These are phyloP conservation scores for Cladorhizidae sp. DNA, from an alignment of 37 sponge, comb jelly and placozoan species.

Conservation along the genomic window DNA sequence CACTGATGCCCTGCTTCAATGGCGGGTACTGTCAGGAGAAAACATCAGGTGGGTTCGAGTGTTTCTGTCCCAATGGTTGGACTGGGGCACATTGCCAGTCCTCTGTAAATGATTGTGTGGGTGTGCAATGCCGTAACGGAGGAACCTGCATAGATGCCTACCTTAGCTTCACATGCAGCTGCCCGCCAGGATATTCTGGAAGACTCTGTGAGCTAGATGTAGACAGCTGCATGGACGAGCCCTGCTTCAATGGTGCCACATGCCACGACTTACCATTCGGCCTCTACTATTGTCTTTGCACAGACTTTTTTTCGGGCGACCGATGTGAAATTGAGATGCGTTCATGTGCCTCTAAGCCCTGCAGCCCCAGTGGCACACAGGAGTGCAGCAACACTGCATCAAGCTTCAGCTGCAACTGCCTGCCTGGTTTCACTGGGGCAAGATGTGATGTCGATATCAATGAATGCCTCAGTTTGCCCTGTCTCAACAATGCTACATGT, in stretches of 20 bases:
- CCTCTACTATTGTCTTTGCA: conserved; percentile 56
- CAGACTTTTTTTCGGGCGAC: conserved; percentile 24
- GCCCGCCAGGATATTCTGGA: conserved; percentile 70
- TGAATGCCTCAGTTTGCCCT: conserved; percentile 53
- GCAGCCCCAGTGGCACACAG: background rate
- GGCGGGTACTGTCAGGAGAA: conserved; percentile 27
- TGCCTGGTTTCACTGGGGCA: conserved; percentile 66
- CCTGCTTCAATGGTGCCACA: conserved; percentile 67
- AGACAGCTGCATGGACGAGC: conserved; percentile 48
- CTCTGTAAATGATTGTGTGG: conserved; percentile 56
- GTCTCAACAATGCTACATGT: conserved; percentile 42
- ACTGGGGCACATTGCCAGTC: conserved; percentile 69
- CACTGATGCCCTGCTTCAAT: conserved; percentile 41
- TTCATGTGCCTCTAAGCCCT: conserved; percentile 45
- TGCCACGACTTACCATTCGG: conserved; percentile 59
- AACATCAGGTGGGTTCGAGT: conserved; percentile 49
- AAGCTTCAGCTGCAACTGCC: conserved; percentile 49
- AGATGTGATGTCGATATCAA: conserved; percentile 51
- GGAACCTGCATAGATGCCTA: conserved; percentile 76
- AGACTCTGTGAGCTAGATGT: conserved; percentile 60
- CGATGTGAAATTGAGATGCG: conserved; percentile 9
- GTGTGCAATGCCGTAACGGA: conserved; percentile 73
- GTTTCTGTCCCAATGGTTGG: conserved; percentile 81
- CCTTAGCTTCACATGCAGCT: conserved; percentile 53
- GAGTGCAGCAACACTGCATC: background rate